Conservation (phyloP, 2,888 invertebrate genomes). For the Boloria selene region DNA sequence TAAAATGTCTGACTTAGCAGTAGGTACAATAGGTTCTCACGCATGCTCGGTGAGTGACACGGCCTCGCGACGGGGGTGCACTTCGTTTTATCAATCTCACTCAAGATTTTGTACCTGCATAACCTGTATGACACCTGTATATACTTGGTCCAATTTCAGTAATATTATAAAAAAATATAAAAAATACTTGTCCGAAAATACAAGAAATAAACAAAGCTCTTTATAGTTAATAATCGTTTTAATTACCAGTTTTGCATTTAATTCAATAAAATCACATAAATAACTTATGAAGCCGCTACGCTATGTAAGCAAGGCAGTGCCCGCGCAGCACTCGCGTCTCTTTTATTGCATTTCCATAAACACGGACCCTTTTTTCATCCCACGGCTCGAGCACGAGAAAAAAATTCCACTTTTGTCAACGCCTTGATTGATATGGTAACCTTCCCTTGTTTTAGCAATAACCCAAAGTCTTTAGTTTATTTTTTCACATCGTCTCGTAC, state of each 20-base stretch:
- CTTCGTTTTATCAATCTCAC: conserved; percentile 67
- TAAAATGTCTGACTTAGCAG: conserved; percentile 24
- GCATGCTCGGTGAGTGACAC: conserved; percentile 69
- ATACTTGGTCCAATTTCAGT: conserved; percentile 6
- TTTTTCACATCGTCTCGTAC: conserved; percentile 67
- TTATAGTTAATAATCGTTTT: too few species aligned
- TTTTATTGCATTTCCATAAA: conserved; percentile 77
- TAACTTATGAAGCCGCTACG: conserved; percentile 25
- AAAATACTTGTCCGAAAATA: neutral
- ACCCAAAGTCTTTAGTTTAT: conserved; percentile 64
- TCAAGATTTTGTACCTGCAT: conserved; percentile 56
- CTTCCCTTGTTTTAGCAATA: conserved; percentile 82
- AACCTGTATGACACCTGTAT: conserved; percentile 32
- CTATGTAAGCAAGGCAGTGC: conserved; percentile 47
- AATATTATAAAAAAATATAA: neutral
- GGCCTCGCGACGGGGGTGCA: conserved; percentile 62
- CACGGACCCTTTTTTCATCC: conserved; percentile 73
- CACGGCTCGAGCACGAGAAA: conserved; percentile 59
- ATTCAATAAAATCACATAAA: conserved; percentile 14
- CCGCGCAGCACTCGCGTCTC: conserved; percentile 54
- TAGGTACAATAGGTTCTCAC: conserved; percentile 42
- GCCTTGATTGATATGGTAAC: conserved; percentile 80
- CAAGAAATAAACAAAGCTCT: too few species aligned
- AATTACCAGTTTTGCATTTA: neutral
- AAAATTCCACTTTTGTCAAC: conserved; percentile 76